phyloP scores from a whole-genome alignment of 2,797 vertebrate genomes.

The Bovichtus diacanthus region DNA sequence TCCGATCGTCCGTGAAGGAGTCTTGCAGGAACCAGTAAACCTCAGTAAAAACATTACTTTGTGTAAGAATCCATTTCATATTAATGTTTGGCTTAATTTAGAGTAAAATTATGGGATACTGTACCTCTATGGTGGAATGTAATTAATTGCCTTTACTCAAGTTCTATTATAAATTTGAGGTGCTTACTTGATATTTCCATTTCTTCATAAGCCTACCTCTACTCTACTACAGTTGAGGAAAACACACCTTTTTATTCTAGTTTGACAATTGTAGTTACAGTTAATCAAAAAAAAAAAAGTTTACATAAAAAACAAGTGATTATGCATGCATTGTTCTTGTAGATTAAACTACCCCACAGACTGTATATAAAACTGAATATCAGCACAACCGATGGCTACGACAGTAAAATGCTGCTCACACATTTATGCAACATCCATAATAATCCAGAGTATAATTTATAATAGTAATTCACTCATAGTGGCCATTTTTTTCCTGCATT shows the following conservation, averaged over 20 bases:
- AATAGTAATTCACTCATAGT: background rate
- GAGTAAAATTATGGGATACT: background rate
- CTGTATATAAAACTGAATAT: background rate
- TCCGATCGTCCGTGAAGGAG: conserved; percentile 29
- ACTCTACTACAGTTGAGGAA: background rate
- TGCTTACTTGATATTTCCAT: background rate
- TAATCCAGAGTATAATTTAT: background rate
- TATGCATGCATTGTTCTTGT: background rate
- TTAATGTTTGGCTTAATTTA: background rate
- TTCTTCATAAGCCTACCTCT: background rate
- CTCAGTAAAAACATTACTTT: background rate
- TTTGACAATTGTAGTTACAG: background rate
- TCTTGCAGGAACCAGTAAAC: background rate
- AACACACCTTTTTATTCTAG: too few species aligned
- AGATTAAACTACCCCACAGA: background rate
- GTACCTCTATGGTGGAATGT: background rate
- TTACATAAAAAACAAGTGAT: background rate
- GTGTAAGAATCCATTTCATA: background rate
- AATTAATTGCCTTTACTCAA: background rate
- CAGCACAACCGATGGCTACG: background rate
- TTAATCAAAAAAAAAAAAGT: background rate
- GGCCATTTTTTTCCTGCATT: background rate
- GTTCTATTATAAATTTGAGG: background rate
- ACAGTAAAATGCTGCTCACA: background rate
- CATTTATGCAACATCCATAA: background rate